Conservation (phyloP, 2,888 invertebrate species). For the Entomobrya multifasciata region DNA sequence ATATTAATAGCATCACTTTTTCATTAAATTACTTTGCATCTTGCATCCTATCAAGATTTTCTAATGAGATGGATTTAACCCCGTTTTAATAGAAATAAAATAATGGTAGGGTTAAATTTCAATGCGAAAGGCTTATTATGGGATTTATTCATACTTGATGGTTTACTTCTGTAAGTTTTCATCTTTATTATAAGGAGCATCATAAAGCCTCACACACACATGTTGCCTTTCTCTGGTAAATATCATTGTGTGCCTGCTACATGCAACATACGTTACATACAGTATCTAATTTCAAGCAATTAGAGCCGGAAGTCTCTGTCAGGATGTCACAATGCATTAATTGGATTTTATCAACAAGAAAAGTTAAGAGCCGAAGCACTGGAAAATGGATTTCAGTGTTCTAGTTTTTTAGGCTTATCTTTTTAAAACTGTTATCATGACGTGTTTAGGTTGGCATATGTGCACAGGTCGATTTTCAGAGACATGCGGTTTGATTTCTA, state of each 20-base stretch:
- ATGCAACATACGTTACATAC: background rate
- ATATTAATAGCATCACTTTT: background rate
- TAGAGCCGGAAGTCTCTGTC: conserved; percentile 63
- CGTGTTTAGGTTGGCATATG: background rate
- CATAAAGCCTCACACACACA: background rate
- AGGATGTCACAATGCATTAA: conserved; percentile 68
- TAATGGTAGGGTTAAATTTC: conserved; percentile 20
- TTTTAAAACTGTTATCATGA: conserved; percentile 11
- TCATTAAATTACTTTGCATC: background rate
- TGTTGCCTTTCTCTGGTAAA: conserved; percentile 13
- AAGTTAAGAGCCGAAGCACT: background rate
- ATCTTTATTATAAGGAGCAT: background rate
- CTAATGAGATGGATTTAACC: conserved; percentile 33
- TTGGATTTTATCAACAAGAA: conserved; percentile 45
- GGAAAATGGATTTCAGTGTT: conserved; percentile 20
- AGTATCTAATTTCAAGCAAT: conserved; percentile 48
- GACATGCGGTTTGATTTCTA: conserved; percentile 6
- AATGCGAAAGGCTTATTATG: background rate
- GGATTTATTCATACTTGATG: conserved; percentile 40
- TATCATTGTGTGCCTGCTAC: background rate
- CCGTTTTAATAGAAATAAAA: conserved; percentile 2
- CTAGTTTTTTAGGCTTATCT: background rate
- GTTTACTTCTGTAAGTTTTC: background rate
- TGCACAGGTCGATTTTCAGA: background rate
- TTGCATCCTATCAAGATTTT: conserved; percentile 13